Evolutionary conservation across 2,888 invertebrate genomes (phyloP).

Genomic region (Nudaria mundana): DNA sequence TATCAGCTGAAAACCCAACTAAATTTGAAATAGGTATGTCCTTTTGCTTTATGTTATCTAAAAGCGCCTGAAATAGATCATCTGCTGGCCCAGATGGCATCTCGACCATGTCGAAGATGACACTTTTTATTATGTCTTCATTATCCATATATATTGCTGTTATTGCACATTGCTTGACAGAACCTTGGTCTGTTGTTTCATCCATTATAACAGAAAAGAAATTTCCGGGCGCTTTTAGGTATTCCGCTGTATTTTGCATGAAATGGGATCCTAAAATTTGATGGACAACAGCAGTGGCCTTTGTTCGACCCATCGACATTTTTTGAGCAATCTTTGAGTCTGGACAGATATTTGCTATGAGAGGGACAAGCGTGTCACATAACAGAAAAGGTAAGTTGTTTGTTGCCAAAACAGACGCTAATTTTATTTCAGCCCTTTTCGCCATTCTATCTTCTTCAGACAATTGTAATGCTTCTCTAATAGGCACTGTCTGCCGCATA

Average conservation of each 20-base stretch:
- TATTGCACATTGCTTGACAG: background rate
- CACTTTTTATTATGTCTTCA: background rate
- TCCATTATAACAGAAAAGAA: background rate
- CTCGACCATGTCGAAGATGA: background rate
- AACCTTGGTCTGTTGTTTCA: background rate
- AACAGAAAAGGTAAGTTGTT: background rate
- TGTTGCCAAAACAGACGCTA: background rate
- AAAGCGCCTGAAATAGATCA: background rate
- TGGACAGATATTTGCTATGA: background rate
- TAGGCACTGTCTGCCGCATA: too few species aligned
- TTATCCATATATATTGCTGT: background rate
- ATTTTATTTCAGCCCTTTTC: background rate
- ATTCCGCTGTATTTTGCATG: background rate
- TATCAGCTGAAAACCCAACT: background rate
- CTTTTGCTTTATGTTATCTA: background rate
- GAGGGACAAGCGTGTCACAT: background rate
- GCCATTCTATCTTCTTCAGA: background rate
- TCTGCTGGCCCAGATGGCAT: background rate
- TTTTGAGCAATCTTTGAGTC: background rate
- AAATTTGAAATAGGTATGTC: background rate
- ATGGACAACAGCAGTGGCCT: background rate
- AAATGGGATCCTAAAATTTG: background rate
- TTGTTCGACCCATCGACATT: background rate
- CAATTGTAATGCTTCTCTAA: too few species aligned
- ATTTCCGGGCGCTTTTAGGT: background rate